A percentile compares a stretch with the other conserved stretches of the same genome.
Evolutionary conservation across 2,888 invertebrate genomes (phyloP).

Genomic region (Operophtera brumata): DNA sequence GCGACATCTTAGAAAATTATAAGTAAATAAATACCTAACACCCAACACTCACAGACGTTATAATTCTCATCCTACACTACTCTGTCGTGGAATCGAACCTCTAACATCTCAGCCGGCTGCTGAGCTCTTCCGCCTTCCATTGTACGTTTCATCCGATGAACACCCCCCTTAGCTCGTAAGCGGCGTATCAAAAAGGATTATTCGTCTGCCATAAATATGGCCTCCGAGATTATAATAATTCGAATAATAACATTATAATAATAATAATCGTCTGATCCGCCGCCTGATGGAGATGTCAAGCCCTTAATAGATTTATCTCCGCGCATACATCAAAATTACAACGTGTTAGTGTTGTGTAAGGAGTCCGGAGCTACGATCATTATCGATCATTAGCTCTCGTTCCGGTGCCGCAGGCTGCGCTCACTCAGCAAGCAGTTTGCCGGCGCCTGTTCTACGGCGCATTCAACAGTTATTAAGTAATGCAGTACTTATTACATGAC

Average conservation of each 20-base stretch:
- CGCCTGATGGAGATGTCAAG: slow-evolving; percentile 61
- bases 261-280: slow-evolving; percentile 63
- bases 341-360: slow-evolving; percentile 52
- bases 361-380: slow-evolving; percentile 38
- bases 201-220: slow-evolving; percentile 70
- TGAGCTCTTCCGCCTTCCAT: too few species aligned
- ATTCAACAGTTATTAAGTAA: too few species aligned
- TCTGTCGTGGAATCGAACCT: too few species aligned
- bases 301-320: slow-evolving; percentile 73
- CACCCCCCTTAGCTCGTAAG: slow-evolving; percentile 45
- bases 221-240: slow-evolving; percentile 74
- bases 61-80: too few species aligned
- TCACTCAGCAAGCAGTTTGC: neutral
- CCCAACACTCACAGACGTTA: too few species aligned
- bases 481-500: too few species aligned
- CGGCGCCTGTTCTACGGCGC: neutral
- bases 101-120: too few species aligned
- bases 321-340: slow-evolving; percentile 57
- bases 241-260: slow-evolving; percentile 78
- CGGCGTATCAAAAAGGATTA: slow-evolving; percentile 77
- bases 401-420: slow-evolving; percentile 34
- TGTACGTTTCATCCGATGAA: slow-evolving; percentile 3
- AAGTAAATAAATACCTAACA: too few species aligned
- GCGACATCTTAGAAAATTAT: too few species aligned
- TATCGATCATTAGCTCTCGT: slow-evolving; percentile 60